These are phyloP conservation scores for Lobophora halterata DNA, from an alignment of 2,888 invertebrate species.

Conservation along the genomic window DNA sequence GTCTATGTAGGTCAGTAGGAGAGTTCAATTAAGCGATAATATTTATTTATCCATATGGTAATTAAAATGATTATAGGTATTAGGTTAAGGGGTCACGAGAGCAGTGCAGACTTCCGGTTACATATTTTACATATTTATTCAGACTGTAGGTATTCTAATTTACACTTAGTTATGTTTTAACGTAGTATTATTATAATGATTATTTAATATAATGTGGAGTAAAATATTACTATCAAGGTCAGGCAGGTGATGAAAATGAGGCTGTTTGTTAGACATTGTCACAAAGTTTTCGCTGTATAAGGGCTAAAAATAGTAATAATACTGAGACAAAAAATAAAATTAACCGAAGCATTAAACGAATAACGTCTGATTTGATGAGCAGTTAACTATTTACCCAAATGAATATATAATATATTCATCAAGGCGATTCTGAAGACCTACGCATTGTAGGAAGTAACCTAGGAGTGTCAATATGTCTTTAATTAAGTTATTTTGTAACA, in stretches of 20 bases:
- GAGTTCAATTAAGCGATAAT: background rate
- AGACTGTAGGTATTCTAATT: too few species aligned
- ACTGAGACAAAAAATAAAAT: conserved; percentile 1
- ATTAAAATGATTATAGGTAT: conserved; percentile 1
- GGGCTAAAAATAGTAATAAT: too few species aligned
- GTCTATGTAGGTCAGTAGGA: conserved; percentile 9
- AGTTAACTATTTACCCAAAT: background rate
- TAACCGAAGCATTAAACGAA: conserved; percentile 1
- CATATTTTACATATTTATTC: conserved; percentile 1
- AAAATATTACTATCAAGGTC: too few species aligned
- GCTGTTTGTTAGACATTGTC: too few species aligned
- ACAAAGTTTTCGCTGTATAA: too few species aligned
- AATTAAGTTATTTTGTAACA: background rate
- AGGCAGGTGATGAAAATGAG: too few species aligned
- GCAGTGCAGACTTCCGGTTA: conserved; percentile 5
- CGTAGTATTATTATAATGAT: too few species aligned
- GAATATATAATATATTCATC: conserved; percentile 1
- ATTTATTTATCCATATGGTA: conserved; percentile 1
- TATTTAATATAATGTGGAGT: too few species aligned
- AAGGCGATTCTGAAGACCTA: conserved; percentile 3
- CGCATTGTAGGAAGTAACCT: conserved; percentile 9
- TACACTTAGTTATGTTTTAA: too few species aligned
- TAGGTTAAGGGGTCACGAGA: conserved; percentile 13
- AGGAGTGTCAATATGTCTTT: too few species aligned
- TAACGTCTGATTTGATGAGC: background rate